Percentiles rank a stretch among this genome's conserved stretches.
Evolutionary conservation across 2,113 vertebrate species (phyloP).

Genomic region (Pterophyllum scalare): DNA sequence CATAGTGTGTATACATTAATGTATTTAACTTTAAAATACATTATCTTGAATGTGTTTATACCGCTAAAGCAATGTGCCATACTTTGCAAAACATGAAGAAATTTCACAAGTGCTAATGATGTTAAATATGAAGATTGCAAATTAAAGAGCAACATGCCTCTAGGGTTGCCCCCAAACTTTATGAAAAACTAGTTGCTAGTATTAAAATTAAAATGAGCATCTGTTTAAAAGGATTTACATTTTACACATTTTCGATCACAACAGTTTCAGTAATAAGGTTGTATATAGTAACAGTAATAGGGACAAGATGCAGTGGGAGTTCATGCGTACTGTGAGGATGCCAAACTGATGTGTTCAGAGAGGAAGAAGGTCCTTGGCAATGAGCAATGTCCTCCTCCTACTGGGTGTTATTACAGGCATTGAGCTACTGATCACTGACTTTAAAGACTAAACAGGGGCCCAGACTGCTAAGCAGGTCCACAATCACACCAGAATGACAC

Average conservation of each 20-base stretch:
- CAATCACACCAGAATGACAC: not conserved
- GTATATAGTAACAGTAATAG: not conserved
- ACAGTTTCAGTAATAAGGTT: not conserved
- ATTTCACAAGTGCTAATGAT: not conserved
- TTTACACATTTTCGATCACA: not conserved
- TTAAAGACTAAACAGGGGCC: conserved; percentile 28
- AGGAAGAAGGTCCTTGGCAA: conserved; percentile 3
- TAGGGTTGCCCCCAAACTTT: not conserved
- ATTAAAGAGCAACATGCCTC: not conserved
- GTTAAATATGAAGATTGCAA: not conserved
- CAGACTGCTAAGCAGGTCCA: not conserved
- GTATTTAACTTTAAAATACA: too few species aligned
- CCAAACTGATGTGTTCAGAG: conserved; percentile 1
- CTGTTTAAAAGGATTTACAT: too few species aligned
- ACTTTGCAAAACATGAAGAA: not conserved
- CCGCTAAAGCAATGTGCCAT: too few species aligned
- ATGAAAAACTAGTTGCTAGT: not conserved
- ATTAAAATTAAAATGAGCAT: not conserved
- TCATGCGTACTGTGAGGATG: not conserved
- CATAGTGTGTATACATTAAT: too few species aligned
- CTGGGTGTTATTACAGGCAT: conserved; percentile 26
- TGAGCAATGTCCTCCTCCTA: conserved; percentile 16
- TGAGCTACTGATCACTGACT: conserved; percentile 22
- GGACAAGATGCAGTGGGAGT: not conserved
- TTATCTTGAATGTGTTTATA: too few species aligned